Conservation (phyloP, 1,140 invertebrate species). For the Danaus plexippus region DNA sequence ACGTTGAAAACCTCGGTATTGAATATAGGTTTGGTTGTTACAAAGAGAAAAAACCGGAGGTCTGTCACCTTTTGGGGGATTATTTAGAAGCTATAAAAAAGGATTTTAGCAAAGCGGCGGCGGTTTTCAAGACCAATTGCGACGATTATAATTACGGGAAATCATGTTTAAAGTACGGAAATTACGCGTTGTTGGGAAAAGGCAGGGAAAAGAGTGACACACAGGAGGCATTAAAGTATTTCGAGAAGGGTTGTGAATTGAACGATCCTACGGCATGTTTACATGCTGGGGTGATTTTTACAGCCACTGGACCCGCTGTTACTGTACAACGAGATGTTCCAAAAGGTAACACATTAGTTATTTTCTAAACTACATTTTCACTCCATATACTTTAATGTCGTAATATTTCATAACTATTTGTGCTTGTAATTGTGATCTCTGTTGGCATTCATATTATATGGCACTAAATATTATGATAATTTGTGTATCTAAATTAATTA, state of each 20-base stretch:
- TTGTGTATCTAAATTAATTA: conserved; percentile 18
- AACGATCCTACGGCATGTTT: conserved; percentile 80
- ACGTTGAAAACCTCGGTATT: conserved; percentile 88
- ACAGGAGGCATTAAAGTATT: conserved; percentile 78
- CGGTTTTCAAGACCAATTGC: conserved; percentile 88
- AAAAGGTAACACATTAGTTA: conserved; percentile 57
- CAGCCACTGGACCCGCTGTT: conserved; percentile 70
- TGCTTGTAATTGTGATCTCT: too few relatives aligned
- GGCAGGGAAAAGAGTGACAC: conserved; percentile 72
- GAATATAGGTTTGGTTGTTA: conserved; percentile 94
- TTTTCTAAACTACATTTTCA: not conserved
- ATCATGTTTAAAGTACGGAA: conserved; percentile 90
- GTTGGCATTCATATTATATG: not conserved
- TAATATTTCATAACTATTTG: too few relatives aligned
- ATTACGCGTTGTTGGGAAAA: conserved; percentile 78
- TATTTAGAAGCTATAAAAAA: conserved; percentile 87
- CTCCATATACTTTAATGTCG: too few relatives aligned
- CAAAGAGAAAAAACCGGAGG: conserved; percentile 74
- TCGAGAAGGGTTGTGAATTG: conserved; percentile 83
- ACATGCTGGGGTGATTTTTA: conserved; percentile 80
- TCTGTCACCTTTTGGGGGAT: conserved; percentile 92
- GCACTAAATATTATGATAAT: not conserved
- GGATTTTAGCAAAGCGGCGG: conserved; percentile 82
- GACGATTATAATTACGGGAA: conserved; percentile 84
- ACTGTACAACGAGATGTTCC: conserved; percentile 71